Evolutionary conservation across 2,888 invertebrate species (phyloP), one percentile per base, ranked within the genome.

Genomic region (Sphaerophoria rueppellii): DNA sequence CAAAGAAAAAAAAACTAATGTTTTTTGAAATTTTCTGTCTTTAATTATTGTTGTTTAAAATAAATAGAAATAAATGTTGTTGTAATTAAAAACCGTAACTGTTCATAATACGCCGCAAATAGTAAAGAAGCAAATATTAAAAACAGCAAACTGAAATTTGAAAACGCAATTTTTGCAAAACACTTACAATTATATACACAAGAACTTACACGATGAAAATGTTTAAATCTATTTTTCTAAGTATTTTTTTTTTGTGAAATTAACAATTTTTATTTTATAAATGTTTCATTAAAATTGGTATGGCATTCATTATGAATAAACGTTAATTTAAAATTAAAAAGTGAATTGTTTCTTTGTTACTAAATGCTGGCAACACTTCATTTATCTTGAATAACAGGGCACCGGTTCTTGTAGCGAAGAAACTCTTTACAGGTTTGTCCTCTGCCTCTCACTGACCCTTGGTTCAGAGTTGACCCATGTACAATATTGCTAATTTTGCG

Each of bases 241-340:
- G 65, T 67, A 80, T 60, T 63, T 65, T 75, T 57, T 34, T 57
- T 55, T 46, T 54, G 57, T 55, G 43, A 76, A 74, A 63, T 83
- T 75, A 71, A 83, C 74, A 74, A 67, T 57, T 57, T 67, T 67
- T 24, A 24, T 24, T 76, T 69, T n/a, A 67, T 67, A 65, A 61
- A 69, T 67, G 60, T 75, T 83, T 80, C 67, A 83, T 80, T 80
- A 72, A 83, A 83, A 83, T 79, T 72, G 80, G 83, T 83, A 83
- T 75, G 83, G 83, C 75, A 67, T 72, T 83, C 61, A 34, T 69
- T 24, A 24, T 24, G 24, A 24, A 24, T 24, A 24, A 24, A 24
- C 2, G n/a, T 24, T 24, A 24, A n/a, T 52, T 7, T 16, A 24
- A 43, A 11, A 43, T 6, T 43, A 43, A 9, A 43, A 43, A 9